A percentile compares a stretch with the other conserved stretches of the same genome.
phyloP scores from a whole-genome alignment of 2,113 vertebrate species.

The Hippopotamus amphibius region DNA sequence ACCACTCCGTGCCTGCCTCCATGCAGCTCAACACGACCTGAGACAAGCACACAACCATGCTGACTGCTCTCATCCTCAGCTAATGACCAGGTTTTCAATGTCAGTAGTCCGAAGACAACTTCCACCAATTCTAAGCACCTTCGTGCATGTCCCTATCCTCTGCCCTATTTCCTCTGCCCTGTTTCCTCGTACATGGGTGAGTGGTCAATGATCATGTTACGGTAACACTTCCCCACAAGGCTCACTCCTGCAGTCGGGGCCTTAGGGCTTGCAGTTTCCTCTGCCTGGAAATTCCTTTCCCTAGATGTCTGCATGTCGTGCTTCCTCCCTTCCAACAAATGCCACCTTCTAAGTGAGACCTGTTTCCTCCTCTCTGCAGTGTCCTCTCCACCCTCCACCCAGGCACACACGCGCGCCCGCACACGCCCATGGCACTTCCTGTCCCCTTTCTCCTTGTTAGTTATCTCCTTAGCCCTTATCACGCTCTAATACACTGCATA shows the following conservation, averaged over 20 bases:
- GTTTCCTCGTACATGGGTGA: not conserved
- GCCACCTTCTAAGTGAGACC: not conserved
- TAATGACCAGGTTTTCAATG: not conserved
- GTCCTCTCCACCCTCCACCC: not conserved
- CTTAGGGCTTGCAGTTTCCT: not conserved
- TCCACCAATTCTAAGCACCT: not conserved
- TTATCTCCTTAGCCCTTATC: not conserved
- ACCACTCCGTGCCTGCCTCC: fast-evolving
- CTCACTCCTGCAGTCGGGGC: not conserved
- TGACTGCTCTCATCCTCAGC: not conserved
- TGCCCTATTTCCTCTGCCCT: not conserved
- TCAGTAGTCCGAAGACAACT: not conserved
- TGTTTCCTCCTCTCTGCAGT: not conserved
- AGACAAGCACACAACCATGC: not conserved
- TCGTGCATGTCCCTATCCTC: not conserved
- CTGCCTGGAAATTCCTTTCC: not conserved
- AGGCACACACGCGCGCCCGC: fast-evolving
- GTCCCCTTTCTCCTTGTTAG: not conserved
- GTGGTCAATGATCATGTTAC: not conserved
- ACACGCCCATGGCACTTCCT: not conserved
- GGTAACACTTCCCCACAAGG: not conserved
- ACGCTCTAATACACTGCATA: not conserved
- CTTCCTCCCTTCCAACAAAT: not conserved
- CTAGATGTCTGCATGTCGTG: not conserved
- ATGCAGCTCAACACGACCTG: not conserved